Evolutionary conservation across 2,888 invertebrate genomes (phyloP).

Genomic region (Cerceris rybyensis): DNA sequence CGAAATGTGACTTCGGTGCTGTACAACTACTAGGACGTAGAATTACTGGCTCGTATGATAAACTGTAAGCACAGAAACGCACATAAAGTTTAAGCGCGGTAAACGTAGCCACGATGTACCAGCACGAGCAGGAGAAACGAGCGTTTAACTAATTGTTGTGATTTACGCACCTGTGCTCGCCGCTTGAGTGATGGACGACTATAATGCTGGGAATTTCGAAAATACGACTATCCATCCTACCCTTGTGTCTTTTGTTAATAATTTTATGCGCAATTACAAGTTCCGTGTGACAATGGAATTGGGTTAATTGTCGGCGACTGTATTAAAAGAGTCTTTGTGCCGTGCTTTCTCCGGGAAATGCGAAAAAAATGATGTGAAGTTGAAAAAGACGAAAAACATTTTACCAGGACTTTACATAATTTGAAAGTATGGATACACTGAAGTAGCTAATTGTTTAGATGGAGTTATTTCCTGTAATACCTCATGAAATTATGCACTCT

Average conservation of each 20-base stretch:
- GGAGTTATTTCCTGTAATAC: too few relatives aligned
- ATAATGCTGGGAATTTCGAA: conserved; percentile 8
- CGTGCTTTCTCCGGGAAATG: too few relatives aligned
- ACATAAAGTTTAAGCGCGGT: conserved; percentile 15
- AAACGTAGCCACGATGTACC: conserved; percentile 47
- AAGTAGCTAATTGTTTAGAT: too few relatives aligned
- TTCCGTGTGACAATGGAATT: too few relatives aligned
- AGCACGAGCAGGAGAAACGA: conserved; percentile 43
- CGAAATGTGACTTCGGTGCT: too few relatives aligned
- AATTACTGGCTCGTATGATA: conserved; percentile 6
- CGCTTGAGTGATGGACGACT: conserved; percentile 31
- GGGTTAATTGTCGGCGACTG: too few relatives aligned
- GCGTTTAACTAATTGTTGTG: conserved; percentile 68
- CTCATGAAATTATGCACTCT: too few relatives aligned
- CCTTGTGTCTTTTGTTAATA: not conserved
- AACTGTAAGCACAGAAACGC: conserved; percentile 6
- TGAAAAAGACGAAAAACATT: too few relatives aligned
- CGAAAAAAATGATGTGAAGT: too few relatives aligned
- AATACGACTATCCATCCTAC: conserved; percentile 1
- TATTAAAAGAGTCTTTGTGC: too few relatives aligned
- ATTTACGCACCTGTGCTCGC: conserved; percentile 62
- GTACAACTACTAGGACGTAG: not conserved
- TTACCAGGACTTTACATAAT: too few relatives aligned
- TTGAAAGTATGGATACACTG: too few relatives aligned
- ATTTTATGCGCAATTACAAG: not conserved